These are phyloP conservation scores for Drosophila paramelanica DNA, from an alignment of 2,888 invertebrate species.

Conservation along the genomic window DNA sequence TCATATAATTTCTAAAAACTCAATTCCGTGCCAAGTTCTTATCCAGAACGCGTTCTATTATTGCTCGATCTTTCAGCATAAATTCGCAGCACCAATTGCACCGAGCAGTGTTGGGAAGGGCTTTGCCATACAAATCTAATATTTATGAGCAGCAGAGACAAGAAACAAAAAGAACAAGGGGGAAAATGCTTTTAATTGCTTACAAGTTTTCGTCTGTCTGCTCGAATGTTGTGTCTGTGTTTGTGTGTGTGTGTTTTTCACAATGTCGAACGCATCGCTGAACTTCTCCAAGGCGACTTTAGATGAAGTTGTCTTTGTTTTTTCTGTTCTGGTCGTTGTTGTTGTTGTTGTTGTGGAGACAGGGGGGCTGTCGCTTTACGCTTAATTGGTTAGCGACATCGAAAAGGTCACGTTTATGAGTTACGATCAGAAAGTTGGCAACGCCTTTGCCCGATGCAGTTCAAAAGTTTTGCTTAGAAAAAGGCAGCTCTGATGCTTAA, in stretches of 20 bases:
- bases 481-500: background rate
- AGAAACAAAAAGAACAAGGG: slow-evolving; percentile 17
- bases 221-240: slow-evolving; percentile 1
- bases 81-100: background rate
- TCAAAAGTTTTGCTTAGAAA: background rate
- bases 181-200: slow-evolving; percentile 55
- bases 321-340: slow-evolving; percentile 6
- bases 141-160: slow-evolving; percentile 49
- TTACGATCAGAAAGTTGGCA: slow-evolving; percentile 59
- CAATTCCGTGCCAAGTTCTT: background rate
- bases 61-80: background rate
- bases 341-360: slow-evolving; percentile 5
- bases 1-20: background rate
- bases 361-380: slow-evolving; percentile 55
- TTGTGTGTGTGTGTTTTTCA: slow-evolving; percentile 21
- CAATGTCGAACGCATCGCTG: slow-evolving; percentile 50
- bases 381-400: slow-evolving; percentile 72
- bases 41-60: background rate
- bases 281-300: slow-evolving; percentile 34
- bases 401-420: slow-evolving; percentile 77
- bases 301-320: slow-evolving; percentile 53
- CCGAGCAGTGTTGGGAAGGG: background rate
- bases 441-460: slow-evolving; percentile 21
- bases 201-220: slow-evolving; percentile 37
- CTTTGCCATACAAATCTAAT: slow-evolving; percentile 48